Evolutionary conservation across 2,888 invertebrate species (phyloP), one percentile per base, ranked within the genome.

Genomic region (Augiades crinisus): DNA sequence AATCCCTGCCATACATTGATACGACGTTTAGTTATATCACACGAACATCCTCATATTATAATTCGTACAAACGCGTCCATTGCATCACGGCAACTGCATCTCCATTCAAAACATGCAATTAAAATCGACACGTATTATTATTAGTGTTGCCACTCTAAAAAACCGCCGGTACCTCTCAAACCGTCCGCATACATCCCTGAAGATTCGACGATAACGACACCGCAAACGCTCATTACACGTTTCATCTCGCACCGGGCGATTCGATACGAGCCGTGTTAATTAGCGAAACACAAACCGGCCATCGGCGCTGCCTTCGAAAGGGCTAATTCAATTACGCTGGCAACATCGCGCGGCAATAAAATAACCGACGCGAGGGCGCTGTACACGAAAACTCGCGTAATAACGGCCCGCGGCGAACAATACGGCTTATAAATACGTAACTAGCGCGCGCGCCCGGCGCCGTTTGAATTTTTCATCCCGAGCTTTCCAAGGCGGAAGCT

Each of bases 241-340:
- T 38, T 17, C 21, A 22, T 38, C 13, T 38, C 2, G 5, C 12
- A 38, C 12, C 14, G 24, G 24, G 14, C 12, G n/a, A n/a, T n/a
- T n/a, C n/a, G n/a, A n/a, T n/a, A n/a, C n/a, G n/a, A n/a, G n/a
- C n/a, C n/a, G 24, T 5, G 24, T 40, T 40, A 38, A 38, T 47
- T 47, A 47, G 37, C 19, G 37, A 37, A 38, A 38, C 47, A 30
- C 30, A 47, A 47, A 47, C 37, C 47, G 19, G 37, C 47, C 30
- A 47, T 47, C 17, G 30, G 12, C 27, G 30, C 24, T 14, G 12
- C 50, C 53, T 54, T 47, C 34, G 38, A 16, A 41, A 7, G 31
- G n/a, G 52, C 54, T 52, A 45, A 54, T 52, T 57, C 47, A 46
- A 54, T 52, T 52, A 49, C 47, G 37, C 52, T 52, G 54, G 51